phyloP scores from a whole-genome alignment of 2,888 invertebrate species.

The Morpho achilles region DNA sequence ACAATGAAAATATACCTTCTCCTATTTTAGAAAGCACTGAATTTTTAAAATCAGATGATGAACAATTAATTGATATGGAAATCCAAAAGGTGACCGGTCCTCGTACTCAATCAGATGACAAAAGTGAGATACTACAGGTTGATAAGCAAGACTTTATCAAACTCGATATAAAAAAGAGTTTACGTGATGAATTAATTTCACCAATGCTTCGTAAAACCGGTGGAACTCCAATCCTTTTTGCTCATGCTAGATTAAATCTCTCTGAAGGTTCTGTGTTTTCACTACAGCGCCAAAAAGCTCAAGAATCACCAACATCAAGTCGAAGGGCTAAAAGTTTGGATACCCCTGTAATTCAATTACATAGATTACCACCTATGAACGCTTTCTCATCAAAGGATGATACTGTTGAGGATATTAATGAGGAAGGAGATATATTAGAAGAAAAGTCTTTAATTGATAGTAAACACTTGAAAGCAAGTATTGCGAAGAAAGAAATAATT shows the following conservation, averaged over 20 bases:
- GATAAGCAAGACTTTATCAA: slow-evolving; percentile 49
- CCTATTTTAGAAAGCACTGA: slow-evolving; percentile 81
- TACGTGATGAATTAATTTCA: slow-evolving; percentile 84
- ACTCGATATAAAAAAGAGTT: slow-evolving; percentile 70
- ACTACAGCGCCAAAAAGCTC: slow-evolving; percentile 87
- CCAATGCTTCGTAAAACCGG: slow-evolving; percentile 85
- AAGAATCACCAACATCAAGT: slow-evolving; percentile 85
- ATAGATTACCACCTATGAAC: slow-evolving; percentile 88
- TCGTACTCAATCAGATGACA: slow-evolving; percentile 52
- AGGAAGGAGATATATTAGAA: slow-evolving; percentile 81
- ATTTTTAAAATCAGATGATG: slow-evolving; percentile 80
- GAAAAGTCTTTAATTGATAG: slow-evolving; percentile 77
- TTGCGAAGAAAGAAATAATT: slow-evolving; percentile 53
- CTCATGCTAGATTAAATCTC: slow-evolving; percentile 87
- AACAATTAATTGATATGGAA: slow-evolving; percentile 75
- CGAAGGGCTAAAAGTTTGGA: slow-evolving; percentile 91
- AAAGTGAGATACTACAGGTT: slow-evolving; percentile 45
- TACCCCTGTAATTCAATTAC: slow-evolving; percentile 89
- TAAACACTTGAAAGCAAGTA: slow-evolving; percentile 39
- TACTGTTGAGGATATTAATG: slow-evolving; percentile 88
- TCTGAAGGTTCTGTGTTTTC: slow-evolving; percentile 91
- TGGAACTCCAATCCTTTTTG: slow-evolving; percentile 88
- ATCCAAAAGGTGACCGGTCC: slow-evolving; percentile 77
- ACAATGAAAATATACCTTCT: slow-evolving; percentile 82
- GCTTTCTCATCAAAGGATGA: slow-evolving; percentile 94